Base-by-base conservation (phyloP, 2,113 vertebrate genomes). In the Lampris megalopsis region DNA sequence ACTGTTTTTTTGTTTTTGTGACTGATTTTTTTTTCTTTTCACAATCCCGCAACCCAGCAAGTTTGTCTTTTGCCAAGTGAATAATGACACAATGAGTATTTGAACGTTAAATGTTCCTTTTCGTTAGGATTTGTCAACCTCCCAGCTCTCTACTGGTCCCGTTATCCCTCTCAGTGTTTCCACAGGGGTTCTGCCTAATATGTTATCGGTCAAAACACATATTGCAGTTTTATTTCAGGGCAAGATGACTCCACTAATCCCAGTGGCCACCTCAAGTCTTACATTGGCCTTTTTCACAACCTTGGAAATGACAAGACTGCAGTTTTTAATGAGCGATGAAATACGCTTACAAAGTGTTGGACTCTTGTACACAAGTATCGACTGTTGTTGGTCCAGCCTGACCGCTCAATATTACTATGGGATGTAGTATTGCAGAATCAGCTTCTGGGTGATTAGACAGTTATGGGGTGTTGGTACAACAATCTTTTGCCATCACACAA, bases 291-390 rank as follows among this genome's bases (percentile, higher is more conserved):
- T 24, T 24, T 24, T 24, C 24, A 0, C 73, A 69, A 48, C 80
- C 71, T 73, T 53, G 65, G 36, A 75, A 57, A 58, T 11, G 63
- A 71, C 53, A 2, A 0, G 41, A 76, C 63, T 70, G 68, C 72
- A 47, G 70, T 72, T 63, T 72, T 71, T 80, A 82, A 86, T 75
- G 75, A 89, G 73, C 37, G 59, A 59, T 41, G 50, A 80, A 85
- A 84, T 77, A 50, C 84, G 82, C 78, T 81, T 74, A 79, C 83
- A 80, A 64, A 77, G 80, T 62, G 47, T 2, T 2, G 6, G 43
- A 13, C n/a, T 9, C 10, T 11, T 66, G 41, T 66, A 37, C 38
- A 66, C 68, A 75, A 59, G 56, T 63, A 87, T 77, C 6, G 73
- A 85, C 74, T 11, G 52, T 56, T 9, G 24, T 40, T 63, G 63